These are phyloP conservation scores for Epinotia bilunana DNA, from an alignment of 2,888 invertebrate genomes.

Conservation along the genomic window DNA sequence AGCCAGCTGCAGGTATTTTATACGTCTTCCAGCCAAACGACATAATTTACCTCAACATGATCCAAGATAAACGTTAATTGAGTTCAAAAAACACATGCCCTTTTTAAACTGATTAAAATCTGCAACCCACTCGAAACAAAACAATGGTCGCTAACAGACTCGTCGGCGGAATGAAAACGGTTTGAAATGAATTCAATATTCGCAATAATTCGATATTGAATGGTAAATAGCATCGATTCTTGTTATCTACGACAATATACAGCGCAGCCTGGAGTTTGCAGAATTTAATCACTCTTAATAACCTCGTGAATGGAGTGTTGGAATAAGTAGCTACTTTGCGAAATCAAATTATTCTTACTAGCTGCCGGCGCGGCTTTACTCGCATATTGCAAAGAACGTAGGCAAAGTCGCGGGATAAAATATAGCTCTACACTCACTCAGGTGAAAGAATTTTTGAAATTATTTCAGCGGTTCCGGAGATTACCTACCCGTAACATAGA, in stretches of 20 bases:
- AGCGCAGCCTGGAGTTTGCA: conserved; percentile 52
- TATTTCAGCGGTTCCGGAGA: too few species aligned
- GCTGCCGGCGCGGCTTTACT: too few species aligned
- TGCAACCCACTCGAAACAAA: conserved; percentile 14
- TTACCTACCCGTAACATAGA: too few species aligned
- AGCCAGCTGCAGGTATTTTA: too few species aligned
- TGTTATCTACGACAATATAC: conserved; percentile 64
- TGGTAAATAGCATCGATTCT: conserved; percentile 57
- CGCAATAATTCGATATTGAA: conserved; percentile 38
- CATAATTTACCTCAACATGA: neutral
- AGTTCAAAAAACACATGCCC: conserved; percentile 18
- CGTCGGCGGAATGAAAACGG: conserved; percentile 30
- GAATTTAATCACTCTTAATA: conserved; percentile 61
- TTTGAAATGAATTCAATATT: conserved; percentile 34
- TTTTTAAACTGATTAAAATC: conserved; percentile 34
- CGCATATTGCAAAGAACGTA: too few species aligned
- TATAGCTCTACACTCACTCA: too few species aligned
- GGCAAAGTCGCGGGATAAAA: too few species aligned
- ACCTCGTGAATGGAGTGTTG: neutral
- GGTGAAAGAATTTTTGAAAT: too few species aligned
- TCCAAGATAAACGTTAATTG: neutral
- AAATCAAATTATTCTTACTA: neutral
- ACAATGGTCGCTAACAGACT: conserved; percentile 36
- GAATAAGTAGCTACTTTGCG: neutral
- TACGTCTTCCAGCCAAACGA: neutral